Evolutionary conservation across 2,113 vertebrate species (phyloP), one percentile per base, ranked within the genome.

Genomic region (Hipposideros armiger): DNA sequence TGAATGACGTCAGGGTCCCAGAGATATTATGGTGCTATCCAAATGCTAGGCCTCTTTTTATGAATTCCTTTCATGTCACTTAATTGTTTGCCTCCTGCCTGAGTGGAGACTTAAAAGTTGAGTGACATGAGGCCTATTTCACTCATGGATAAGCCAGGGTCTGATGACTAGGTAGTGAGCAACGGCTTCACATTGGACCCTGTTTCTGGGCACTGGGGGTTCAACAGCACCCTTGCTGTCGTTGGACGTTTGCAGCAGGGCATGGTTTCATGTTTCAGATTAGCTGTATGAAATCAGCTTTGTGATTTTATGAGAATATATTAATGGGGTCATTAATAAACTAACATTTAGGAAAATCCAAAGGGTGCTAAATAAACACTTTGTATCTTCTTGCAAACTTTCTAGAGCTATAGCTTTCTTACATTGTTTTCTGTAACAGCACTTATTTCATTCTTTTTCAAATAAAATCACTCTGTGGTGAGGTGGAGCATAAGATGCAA

Each of bases 301-400:
- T 93, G 91, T 81, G 83, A 32, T 91, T 78, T 89, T 80, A 52
- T 60, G 66, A 90, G 74, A 69, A 42, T 70, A 69, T 5, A 36
- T 91, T 78, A 22, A 67, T 82, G 67, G 92, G 64, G 81, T 64
- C 73, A 42, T 95, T 56, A 88, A 88, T 89, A 88, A 89, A 42
- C 50, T 15, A 30, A 45, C 40, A 47, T 92, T 73, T 82, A 76
- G 73, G 73, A 66, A 83, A 87, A 74, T 50, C 76, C 30, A 72
- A 15, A 82, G 80, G 15, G 62, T 50, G n/a, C 72, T 82, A 52
- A 58, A 78, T 82, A 58, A 58, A 78, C n/a, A 40, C 13, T 80
- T 93, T 80, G 30, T 56, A 47, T 80, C 74, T 73, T 91, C 80
- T 76, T 88, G 76, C 17, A 90, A 45, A 13, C 20, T 92, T 84